Evolutionary conservation across 35 echinoderm and acorn worm genomes (phyloP).

Genomic region (Eucidaris tribuloides): DNA sequence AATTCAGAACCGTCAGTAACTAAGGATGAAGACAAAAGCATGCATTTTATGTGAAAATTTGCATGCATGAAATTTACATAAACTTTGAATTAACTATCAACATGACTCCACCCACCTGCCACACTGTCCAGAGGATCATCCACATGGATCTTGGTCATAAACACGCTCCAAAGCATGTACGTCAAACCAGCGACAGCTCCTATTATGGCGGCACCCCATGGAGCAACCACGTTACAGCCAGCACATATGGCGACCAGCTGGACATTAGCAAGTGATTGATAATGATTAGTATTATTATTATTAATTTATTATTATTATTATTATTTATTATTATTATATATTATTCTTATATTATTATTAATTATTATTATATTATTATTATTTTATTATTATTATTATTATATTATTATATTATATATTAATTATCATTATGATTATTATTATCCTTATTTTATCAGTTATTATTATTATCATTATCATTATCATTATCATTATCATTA

Average conservation of each 20-base stretch:
- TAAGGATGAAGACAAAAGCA: neutral
- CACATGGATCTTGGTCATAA: slow-evolving; percentile 30
- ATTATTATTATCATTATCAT: too few species aligned
- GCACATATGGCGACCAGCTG: slow-evolving; percentile 95
- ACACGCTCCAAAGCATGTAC: slow-evolving; percentile 35
- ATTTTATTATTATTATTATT: too few species aligned
- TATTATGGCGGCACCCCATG: slow-evolving; percentile 71
- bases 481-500: too few species aligned
- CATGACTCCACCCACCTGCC: slow-evolving; percentile 40
- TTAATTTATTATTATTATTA: too few species aligned
- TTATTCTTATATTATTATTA: too few species aligned
- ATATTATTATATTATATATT: too few species aligned
- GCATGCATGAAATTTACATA: neutral
- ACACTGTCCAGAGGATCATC: slow-evolving; percentile 88
- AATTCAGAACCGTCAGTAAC: neutral
- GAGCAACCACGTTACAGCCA: slow-evolving; percentile 45
- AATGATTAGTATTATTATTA: too few species aligned
- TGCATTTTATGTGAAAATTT: neutral
- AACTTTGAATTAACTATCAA: neutral
- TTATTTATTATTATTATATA: too few species aligned
- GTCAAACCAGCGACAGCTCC: slow-evolving; percentile 52
- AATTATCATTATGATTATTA: too few species aligned
- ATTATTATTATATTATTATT: too few species aligned
- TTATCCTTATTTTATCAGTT: too few species aligned
- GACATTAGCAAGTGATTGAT: too few species aligned